Percentiles rank a stretch among this genome's conserved stretches.
Evolutionary conservation across 2,888 invertebrate genomes (phyloP).

Genomic region (Hydrotaea diabolus): DNA sequence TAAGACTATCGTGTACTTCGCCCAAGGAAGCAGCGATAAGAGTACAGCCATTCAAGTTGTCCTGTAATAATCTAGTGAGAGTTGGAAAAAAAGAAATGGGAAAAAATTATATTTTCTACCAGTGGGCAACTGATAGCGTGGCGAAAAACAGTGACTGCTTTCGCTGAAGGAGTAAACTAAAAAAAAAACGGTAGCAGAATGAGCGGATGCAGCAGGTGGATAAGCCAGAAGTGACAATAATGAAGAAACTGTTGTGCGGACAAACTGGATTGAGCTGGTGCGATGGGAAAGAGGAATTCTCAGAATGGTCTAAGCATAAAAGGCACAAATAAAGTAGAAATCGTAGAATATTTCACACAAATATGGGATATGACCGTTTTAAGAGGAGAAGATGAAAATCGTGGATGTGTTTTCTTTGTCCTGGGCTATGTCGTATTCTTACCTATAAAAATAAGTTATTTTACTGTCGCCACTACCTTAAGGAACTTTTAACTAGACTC

Average conservation of each 20-base stretch:
- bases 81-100: neutral
- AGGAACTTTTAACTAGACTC: no score
- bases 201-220: neutral
- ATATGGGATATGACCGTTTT: no score
- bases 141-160: neutral
- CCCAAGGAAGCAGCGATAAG: neutral
- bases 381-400: no score
- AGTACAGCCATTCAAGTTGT: slow-evolving; percentile 1
- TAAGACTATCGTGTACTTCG: neutral
- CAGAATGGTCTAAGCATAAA: no score
- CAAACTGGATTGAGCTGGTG: neutral
- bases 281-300: no score
- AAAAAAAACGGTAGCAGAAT: neutral
- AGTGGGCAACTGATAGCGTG: neutral
- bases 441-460: no score
- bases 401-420: no score
- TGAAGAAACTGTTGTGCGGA: neutral
- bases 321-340: no score
- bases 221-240: neutral
- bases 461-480: no score
- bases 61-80: neutral
- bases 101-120: neutral
- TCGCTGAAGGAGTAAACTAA: neutral
- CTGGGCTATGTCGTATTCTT: no score
- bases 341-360: no score